Conservation (phyloP, 2,113 vertebrate species). For the Macroglossus sobrinus region DNA sequence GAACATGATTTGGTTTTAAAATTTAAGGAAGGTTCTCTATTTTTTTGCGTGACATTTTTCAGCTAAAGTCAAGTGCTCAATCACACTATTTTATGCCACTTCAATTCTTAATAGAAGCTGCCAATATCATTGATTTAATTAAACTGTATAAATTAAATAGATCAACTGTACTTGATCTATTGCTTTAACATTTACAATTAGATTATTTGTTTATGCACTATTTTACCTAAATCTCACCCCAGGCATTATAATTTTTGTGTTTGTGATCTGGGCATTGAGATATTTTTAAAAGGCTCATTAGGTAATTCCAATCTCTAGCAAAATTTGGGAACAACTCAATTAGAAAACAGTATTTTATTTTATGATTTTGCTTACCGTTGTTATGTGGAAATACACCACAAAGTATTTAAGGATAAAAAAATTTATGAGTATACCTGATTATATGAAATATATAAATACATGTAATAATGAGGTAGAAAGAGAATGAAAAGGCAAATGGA, state of each 20-base stretch:
- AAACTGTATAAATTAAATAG: not conserved
- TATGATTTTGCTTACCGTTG: not conserved
- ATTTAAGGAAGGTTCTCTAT: not conserved
- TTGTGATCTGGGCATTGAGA: not conserved
- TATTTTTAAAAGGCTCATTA: not conserved
- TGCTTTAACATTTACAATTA: not conserved
- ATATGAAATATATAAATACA: not conserved
- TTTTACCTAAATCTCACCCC: not conserved
- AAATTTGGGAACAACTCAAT: not conserved
- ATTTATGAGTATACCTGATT: accelerated
- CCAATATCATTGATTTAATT: not conserved
- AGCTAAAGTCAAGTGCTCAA: not conserved
- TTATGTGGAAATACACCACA: not conserved
- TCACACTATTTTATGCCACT: not conserved
- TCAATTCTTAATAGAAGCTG: not conserved
- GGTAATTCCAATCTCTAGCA: not conserved
- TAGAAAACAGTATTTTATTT: not conserved
- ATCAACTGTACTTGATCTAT: not conserved
- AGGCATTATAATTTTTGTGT: not conserved
- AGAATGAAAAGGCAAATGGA: not conserved
- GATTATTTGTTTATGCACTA: not conserved
- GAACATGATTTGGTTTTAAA: not conserved
- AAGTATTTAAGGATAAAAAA: not conserved
- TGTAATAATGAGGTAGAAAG: not conserved
- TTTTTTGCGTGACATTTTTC: not conserved